Evolutionary conservation across 2,888 invertebrate genomes (phyloP).

Genomic region (Dryomyza anilis): DNA sequence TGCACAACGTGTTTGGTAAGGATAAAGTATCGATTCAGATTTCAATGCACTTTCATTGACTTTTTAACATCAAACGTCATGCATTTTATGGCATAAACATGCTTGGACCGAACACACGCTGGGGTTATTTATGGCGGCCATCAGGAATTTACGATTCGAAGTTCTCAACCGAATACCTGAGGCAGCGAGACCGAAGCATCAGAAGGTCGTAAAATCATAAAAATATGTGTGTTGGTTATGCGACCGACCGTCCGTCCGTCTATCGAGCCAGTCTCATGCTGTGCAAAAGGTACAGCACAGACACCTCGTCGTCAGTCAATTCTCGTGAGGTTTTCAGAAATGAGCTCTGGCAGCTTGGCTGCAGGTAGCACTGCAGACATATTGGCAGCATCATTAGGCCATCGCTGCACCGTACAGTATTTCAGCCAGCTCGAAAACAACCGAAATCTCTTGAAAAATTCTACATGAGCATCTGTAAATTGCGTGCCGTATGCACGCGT

Average conservation of each 20-base stretch:
- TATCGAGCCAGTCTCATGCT: constrained; percentile 41
- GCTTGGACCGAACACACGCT: constrained; percentile 25
- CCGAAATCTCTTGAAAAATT: background rate
- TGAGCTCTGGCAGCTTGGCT: background rate
- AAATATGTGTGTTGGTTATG: constrained; percentile 33
- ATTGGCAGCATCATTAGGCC: constrained; percentile 3
- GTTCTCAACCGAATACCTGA: constrained; percentile 4
- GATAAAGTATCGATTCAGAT: background rate
- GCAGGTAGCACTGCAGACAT: constrained; percentile 20
- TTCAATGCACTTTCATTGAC: constrained; percentile 34
- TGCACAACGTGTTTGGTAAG: background rate
- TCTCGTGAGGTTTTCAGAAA: background rate
- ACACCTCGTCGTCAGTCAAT: constrained; percentile 21
- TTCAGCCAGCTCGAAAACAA: background rate
- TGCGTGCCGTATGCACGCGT: constrained; percentile 33
- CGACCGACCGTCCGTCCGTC: background rate
- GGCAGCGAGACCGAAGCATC: background rate
- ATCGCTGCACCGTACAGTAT: background rate
- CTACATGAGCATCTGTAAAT: background rate
- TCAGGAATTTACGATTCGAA: constrained; percentile 52
- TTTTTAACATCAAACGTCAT: constrained; percentile 35
- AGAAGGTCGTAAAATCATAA: constrained; percentile 45
- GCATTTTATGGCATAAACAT: constrained; percentile 32
- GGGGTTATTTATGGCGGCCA: constrained; percentile 54
- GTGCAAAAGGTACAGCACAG: constrained; percentile 35